phyloP scores from a whole-genome alignment of 1,140 invertebrate genomes.

The Saccostrea echinata region DNA sequence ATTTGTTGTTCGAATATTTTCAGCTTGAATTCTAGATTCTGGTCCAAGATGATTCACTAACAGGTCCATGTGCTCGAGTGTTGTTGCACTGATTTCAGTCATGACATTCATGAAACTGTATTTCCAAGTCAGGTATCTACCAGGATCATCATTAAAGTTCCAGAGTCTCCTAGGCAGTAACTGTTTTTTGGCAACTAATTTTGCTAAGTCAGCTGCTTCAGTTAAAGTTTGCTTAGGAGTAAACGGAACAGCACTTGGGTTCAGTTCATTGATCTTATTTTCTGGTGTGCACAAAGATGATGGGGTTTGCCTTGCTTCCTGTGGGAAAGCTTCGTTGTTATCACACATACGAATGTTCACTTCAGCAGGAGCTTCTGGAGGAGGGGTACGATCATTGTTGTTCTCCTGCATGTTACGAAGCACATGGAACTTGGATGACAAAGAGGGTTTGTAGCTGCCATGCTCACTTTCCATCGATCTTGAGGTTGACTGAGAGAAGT shows the following conservation, averaged over 20 bases:
- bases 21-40: neutral
- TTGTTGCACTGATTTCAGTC: slow-evolving; percentile 34
- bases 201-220: slow-evolving; percentile 15
- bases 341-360: neutral
- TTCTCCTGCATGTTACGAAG: neutral
- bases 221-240: neutral
- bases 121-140: slow-evolving; percentile 46
- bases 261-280: neutral
- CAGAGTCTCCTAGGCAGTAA: slow-evolving; percentile 2
- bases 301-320: neutral
- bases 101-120: slow-evolving; percentile 43
- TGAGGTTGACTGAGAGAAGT: neutral
- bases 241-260: neutral
- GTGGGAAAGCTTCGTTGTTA: neutral
- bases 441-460: neutral
- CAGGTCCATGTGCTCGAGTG: slow-evolving; percentile 43
- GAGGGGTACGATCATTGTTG: neutral
- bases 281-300: neutral
- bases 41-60: neutral
- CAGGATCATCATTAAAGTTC: slow-evolving; percentile 35
- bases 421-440: neutral
- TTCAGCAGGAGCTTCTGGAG: neutral
- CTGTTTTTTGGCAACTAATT: slow-evolving; percentile 37
- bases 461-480: neutral
- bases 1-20: slow-evolving; percentile 33